phyloP scores from a whole-genome alignment of 2,113 vertebrate genomes.

The Pica pica region DNA sequence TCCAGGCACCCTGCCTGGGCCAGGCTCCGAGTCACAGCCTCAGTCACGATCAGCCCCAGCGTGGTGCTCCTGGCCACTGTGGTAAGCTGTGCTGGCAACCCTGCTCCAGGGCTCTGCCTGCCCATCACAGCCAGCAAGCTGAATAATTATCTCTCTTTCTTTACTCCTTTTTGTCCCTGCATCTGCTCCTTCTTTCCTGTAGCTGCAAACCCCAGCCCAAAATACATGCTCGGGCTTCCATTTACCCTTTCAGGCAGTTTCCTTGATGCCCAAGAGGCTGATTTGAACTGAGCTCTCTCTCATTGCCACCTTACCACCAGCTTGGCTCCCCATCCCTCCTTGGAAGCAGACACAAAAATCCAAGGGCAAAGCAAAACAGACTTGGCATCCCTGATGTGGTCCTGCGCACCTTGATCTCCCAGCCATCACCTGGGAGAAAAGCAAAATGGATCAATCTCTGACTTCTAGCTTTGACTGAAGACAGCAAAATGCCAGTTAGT shows the following conservation, averaged over 20 bases:
- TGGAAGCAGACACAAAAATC: background rate
- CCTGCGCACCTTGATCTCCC: background rate
- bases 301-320: background rate
- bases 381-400: background rate
- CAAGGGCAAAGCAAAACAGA: background rate
- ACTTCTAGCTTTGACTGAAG: background rate
- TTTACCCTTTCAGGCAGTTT: slow-evolving; percentile 2
- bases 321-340: background rate
- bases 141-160: background rate
- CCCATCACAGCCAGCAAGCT: background rate
- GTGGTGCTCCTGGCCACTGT: background rate
- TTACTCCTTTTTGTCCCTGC: background rate
- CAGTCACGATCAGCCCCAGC: background rate
- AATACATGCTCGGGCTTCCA: background rate
- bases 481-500: background rate
- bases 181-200: background rate
- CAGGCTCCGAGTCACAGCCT: background rate
- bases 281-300: slow-evolving; percentile 11
- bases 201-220: background rate
- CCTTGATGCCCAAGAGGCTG: background rate
- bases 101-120: background rate
- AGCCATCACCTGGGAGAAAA: background rate
- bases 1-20: background rate
- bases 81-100: background rate
- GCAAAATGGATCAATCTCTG: background rate